phyloP scores from a whole-genome alignment of 2,797 vertebrate species.

The Schizothorax lantsangensis region DNA sequence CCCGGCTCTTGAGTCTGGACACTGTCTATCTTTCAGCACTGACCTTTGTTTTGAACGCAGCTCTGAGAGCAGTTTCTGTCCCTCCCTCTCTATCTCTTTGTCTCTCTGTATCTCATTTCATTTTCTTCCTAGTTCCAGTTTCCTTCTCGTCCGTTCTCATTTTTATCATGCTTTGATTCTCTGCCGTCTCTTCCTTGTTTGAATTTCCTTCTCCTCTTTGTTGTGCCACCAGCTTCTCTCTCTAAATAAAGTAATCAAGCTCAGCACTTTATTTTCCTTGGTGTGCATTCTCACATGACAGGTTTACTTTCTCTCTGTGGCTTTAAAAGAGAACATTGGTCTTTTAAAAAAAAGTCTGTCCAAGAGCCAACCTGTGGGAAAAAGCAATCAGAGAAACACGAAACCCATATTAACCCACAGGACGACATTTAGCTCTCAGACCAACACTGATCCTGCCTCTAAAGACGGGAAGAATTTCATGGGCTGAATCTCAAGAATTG shows the following conservation, averaged over 20 bases:
- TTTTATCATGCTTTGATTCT: slow-evolving; percentile 3
- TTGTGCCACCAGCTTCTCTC: slow-evolving; percentile 29
- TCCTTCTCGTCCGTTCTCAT: slow-evolving; percentile 1
- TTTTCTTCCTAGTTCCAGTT: slow-evolving; percentile 34
- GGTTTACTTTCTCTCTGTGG: slow-evolving; percentile 38
- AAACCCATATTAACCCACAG: slow-evolving; percentile 44
- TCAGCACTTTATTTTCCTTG: slow-evolving; percentile 49
- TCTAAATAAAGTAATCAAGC: slow-evolving; percentile 49
- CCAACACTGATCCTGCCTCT: slow-evolving; percentile 1
- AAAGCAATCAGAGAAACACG: slow-evolving; percentile 50
- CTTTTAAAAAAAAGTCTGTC: slow-evolving; percentile 26
- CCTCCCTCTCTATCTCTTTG: slow-evolving; percentile 21
- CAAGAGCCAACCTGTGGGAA: slow-evolving; percentile 40
- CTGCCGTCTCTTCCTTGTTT: slow-evolving; percentile 21
- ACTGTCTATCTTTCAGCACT: slow-evolving; percentile 40
- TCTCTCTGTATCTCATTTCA: slow-evolving; percentile 38
- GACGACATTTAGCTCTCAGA: neutral
- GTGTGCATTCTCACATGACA: slow-evolving; percentile 49
- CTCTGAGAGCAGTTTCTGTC: slow-evolving; percentile 48
- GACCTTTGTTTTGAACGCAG: slow-evolving; percentile 54
- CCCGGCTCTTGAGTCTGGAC: slow-evolving; percentile 38
- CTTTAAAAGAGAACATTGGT: slow-evolving; percentile 20
- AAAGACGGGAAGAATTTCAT: slow-evolving; percentile 16
- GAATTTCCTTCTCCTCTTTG: slow-evolving; percentile 22
- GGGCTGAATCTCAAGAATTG: neutral